A percentile compares a stretch with the other conserved stretches of the same genome.
phyloP scores from a whole-genome alignment of 2,888 invertebrate species.

The Hypena proboscidalis region DNA sequence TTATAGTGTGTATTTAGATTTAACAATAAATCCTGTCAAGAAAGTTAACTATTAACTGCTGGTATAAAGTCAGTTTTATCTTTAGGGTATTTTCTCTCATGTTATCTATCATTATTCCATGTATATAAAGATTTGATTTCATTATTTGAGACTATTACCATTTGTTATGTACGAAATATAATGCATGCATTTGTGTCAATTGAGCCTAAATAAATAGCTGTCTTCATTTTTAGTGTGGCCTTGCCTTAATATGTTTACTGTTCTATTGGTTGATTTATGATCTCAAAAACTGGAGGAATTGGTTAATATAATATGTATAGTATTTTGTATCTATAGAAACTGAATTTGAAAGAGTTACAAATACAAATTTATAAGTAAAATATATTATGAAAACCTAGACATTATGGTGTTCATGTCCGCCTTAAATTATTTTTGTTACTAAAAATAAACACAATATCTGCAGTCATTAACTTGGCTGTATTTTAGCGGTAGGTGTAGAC shows the following conservation, averaged over 20 bases:
- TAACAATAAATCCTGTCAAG: no score
- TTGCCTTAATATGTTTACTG: constrained; percentile 9
- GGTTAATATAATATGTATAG: constrained; percentile 23
- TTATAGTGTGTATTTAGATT: no score
- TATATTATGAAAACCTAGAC: constrained; percentile 37
- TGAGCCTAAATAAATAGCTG: constrained; percentile 22
- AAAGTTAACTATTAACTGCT: no score
- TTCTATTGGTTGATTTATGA: constrained; percentile 31
- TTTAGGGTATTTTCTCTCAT: no score
- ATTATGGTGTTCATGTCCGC: constrained; percentile 62
- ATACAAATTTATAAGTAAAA: constrained; percentile 17
- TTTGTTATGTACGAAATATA: constrained; percentile 22
- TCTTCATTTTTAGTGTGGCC: constrained; percentile 5
- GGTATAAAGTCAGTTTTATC: no score
- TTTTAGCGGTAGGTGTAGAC: constrained; percentile 45
- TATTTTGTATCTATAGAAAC: constrained; percentile 9
- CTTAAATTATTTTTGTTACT: constrained; percentile 63
- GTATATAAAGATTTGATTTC: constrained; percentile 1
- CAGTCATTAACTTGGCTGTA: constrained; percentile 38
- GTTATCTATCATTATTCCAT: no score
- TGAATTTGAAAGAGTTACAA: constrained; percentile 22
- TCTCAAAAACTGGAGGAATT: constrained; percentile 48
- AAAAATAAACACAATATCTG: constrained; percentile 41
- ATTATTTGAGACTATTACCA: constrained; percentile 16
- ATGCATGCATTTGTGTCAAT: constrained; percentile 24